A percentile compares a stretch with the other conserved stretches of the same genome.
These are phyloP conservation scores for Crotalus horridus DNA, from an alignment of 2,113 vertebrate species.

Conservation along the genomic window DNA sequence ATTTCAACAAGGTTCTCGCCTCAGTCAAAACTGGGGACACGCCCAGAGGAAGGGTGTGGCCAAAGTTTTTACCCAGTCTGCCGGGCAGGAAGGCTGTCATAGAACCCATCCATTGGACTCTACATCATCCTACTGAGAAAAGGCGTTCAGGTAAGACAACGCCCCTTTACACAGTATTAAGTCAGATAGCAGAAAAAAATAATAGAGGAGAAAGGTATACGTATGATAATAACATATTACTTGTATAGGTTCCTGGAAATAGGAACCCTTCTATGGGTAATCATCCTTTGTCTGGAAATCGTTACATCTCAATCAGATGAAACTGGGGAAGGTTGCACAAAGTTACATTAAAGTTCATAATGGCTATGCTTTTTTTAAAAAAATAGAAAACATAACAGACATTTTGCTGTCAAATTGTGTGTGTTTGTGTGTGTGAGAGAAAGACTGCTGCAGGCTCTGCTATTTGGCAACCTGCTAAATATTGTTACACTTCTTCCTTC, in stretches of 20 bases:
- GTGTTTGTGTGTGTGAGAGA: not conserved
- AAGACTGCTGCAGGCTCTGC: conserved; percentile 27
- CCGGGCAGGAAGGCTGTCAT: no score
- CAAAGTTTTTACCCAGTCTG: no score
- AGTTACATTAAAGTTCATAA: not conserved
- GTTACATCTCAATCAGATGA: conserved; percentile 14
- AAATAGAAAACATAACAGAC: conserved; percentile 1
- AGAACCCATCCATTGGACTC: no score
- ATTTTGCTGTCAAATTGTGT: conserved; percentile 25
- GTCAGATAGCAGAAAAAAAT: not conserved
- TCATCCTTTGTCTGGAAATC: conserved; percentile 14
- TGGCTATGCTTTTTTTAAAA: conserved; percentile 3
- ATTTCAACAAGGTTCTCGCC: no score
- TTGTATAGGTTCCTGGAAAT: not conserved
- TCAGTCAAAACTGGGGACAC: no score
- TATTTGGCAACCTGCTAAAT: not conserved
- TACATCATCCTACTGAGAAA: no score
- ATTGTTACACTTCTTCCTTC: not conserved
- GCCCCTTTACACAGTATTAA: not conserved
- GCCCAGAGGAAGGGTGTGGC: no score
- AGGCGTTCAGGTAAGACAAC: no score
- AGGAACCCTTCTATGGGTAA: not conserved
- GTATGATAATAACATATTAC: not conserved
- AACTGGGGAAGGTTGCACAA: conserved; percentile 13
- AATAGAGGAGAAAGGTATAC: not conserved